A percentile compares a stretch with the other conserved stretches of the same genome.
phyloP scores from a whole-genome alignment of 2,888 invertebrate genomes.

The Ecliptopera silaceata region DNA sequence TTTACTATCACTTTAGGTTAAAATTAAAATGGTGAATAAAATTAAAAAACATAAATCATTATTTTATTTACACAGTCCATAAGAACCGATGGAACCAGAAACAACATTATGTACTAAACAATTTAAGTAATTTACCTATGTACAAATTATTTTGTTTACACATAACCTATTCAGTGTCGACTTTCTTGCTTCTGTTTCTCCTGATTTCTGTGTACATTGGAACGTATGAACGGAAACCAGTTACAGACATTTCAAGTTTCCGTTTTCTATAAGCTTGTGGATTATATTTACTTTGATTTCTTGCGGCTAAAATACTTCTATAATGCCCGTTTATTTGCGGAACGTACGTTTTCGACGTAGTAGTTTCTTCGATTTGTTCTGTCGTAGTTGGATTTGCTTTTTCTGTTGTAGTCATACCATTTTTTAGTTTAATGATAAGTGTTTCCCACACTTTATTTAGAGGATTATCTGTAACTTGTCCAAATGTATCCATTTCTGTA shows the following conservation, averaged over 20 bases:
- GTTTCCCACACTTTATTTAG: constrained; percentile 34
- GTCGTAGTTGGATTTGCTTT: constrained; percentile 23
- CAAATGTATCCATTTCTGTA: constrained; percentile 22
- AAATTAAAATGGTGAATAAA: not conserved
- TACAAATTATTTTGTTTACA: no score
- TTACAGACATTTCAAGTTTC: constrained; percentile 57
- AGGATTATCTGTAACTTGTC: constrained; percentile 18
- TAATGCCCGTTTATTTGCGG: constrained; percentile 75
- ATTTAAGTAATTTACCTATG: not conserved
- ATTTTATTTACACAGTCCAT: constrained; percentile 47
- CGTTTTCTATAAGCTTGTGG: constrained; percentile 60
- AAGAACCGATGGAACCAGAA: constrained; percentile 44
- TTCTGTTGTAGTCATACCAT: constrained; percentile 43
- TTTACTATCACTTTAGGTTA: no score
- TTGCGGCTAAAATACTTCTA: constrained; percentile 51
- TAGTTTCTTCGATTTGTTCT: constrained; percentile 38
- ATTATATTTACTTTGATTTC: constrained; percentile 49
- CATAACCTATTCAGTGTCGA: constrained; percentile 15
- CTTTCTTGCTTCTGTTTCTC: constrained; percentile 54
- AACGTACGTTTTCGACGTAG: constrained; percentile 56
- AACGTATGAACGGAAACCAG: constrained; percentile 53
- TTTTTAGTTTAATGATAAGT: constrained; percentile 57
- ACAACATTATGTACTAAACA: constrained; percentile 5
- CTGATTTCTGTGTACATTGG: constrained; percentile 70
- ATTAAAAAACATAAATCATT: constrained; percentile 18